Percentiles rank a stretch among this genome's conserved stretches.
Evolutionary conservation across 2,797 vertebrate species (phyloP).

Genomic region (Argyrosomus regius): DNA sequence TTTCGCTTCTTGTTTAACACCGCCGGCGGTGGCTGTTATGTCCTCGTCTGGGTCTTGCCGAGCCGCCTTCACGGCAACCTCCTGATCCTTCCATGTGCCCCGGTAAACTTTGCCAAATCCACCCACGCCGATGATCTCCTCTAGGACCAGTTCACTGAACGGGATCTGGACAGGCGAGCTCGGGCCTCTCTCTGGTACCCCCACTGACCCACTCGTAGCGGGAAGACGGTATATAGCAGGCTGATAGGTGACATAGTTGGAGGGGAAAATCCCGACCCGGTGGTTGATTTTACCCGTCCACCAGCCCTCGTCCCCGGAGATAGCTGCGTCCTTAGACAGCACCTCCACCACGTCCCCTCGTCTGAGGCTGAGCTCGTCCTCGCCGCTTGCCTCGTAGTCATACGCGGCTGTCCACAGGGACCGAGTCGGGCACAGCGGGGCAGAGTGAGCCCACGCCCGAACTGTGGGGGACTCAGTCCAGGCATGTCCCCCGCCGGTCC

Average conservation of each 20-base stretch:
- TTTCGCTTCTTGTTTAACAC: constrained; percentile 93
- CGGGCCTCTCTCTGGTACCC: constrained; percentile 76
- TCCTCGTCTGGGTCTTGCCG: constrained; percentile 95
- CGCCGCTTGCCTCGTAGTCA: constrained; percentile 91
- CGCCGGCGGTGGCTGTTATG: constrained; percentile 91
- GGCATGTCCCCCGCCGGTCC: constrained; percentile 77
- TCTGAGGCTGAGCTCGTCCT: constrained; percentile 92
- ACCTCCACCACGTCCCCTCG: constrained; percentile 92
- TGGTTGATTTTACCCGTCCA: constrained; percentile 93
- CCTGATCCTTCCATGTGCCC: constrained; percentile 92
- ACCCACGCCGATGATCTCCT: constrained; percentile 95
- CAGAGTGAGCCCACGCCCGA: constrained; percentile 81
- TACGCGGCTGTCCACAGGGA: constrained; percentile 92
- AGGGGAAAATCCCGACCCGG: constrained; percentile 92
- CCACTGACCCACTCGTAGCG: constrained; percentile 59
- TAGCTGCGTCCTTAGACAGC: constrained; percentile 90
- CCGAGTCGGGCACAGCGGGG: constrained; percentile 83
- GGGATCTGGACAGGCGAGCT: constrained; percentile 88
- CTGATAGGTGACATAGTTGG: constrained; percentile 90
- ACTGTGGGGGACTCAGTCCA: constrained; percentile 77
- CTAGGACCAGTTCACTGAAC: constrained; percentile 90
- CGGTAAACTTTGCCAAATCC: constrained; percentile 96
- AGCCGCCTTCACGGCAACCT: constrained; percentile 96
- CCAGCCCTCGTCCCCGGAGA: constrained; percentile 93
- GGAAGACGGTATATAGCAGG: constrained; percentile 84